These are phyloP conservation scores for Biston stratarius DNA, from an alignment of 2,888 invertebrate genomes.

Conservation along the genomic window DNA sequence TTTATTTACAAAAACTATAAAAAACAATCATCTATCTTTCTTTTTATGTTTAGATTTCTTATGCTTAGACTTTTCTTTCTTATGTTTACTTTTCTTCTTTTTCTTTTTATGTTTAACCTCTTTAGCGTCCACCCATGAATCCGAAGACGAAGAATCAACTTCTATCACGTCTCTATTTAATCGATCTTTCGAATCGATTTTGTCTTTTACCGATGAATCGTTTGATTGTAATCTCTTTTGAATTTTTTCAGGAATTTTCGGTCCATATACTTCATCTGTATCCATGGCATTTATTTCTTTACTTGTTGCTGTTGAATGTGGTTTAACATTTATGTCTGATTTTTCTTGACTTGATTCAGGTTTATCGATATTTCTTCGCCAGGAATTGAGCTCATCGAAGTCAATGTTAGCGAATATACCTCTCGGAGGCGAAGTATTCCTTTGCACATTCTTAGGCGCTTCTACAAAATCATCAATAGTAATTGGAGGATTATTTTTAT, in stretches of 20 bases:
- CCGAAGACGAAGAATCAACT: conserved; percentile 70
- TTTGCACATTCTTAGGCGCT: conserved; percentile 83
- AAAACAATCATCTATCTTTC: conserved; percentile 61
- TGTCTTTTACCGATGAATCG: conserved; percentile 49
- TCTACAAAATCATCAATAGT: conserved; percentile 59
- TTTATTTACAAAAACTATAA: conserved; percentile 20
- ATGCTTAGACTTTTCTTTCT: conserved; percentile 72
- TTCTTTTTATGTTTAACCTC: conserved; percentile 72
- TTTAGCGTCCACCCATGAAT: conserved; percentile 84
- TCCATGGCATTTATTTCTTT: conserved; percentile 32
- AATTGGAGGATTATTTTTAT: conserved; percentile 2
- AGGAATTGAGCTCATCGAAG: conserved; percentile 85
- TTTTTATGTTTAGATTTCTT: conserved; percentile 79
- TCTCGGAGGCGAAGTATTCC: conserved; percentile 90
- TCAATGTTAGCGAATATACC: conserved; percentile 90
- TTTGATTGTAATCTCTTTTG: conserved; percentile 59
- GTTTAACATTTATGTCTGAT: conserved; percentile 25
- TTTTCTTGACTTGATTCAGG: conserved; percentile 39
- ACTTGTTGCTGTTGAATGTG: not conserved
- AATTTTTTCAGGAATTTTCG: conserved; percentile 84
- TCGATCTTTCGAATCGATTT: conserved; percentile 24
- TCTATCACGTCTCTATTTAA: conserved; percentile 44
- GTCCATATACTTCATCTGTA: conserved; percentile 81
- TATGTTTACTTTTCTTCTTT: conserved; percentile 78
- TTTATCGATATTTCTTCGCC: conserved; percentile 63